Base-by-base conservation (phyloP, 2,797 vertebrate genomes). In the Sebastes matsubarae region DNA sequence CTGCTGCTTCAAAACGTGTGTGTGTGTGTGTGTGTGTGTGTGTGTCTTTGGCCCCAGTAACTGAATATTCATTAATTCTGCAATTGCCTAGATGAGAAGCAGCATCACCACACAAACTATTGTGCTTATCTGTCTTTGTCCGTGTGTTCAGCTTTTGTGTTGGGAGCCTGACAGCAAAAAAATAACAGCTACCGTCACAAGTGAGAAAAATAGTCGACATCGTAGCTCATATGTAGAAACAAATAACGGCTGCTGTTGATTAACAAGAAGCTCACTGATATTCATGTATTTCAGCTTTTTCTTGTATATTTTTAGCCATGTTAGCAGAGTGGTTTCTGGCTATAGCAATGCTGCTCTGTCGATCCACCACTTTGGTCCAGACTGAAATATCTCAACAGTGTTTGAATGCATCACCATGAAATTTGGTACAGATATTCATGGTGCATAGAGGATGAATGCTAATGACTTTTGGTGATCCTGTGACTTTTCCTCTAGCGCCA, bases 31-130 rank as follows among this genome's bases (percentile, higher is more conserved):
- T 46, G 20, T 55, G 78, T 50, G 24, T 57, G 66, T 77, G 34
- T 67, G 59, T 59, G 59, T 59, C 2, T 80, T 11, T 71, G 76
- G n/a, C 29, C 30, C 72, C 29, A 5, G 24, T 67, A 11, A 8
- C 20, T 32, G 38, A 34, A 32, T 32, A 18, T 75, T 81, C 34
- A 83, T 81, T 69, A 68, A 70, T 42, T 38, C 30, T 66, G 60
- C 8, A 30, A 12, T 16, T 50, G 46, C 38, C 38, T 3, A 42
- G 38, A 81, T 72, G 52, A 68, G 38, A 68, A 68, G 61, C 71
- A 42, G 38, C 38, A 42, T 42, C 38, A 0, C 38, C 14, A 81
- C 24, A 34, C 60, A 30, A 38, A n/a, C 22, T n/a, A 25, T 4
- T 32, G 10, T 30, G 66, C 46, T 22, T 22, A 13, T 54, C 4